Conservation (phyloP, 2,113 vertebrate genomes). For the Mus musculus region GRCm39 chrX:69022501-69023000, state of each 20-base stretch:
- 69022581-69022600: not conserved
- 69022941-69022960: not conserved
- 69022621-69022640: not conserved
- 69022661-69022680: not conserved
- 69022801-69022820: not conserved
- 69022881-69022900: not conserved
- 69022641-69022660: not conserved
- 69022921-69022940: not conserved
- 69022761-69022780: not conserved
- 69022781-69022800: not conserved
- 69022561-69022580: not conserved
- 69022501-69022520: not conserved
- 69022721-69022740: not conserved
- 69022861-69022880: conserved; percentile 30
- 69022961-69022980: too few species aligned
- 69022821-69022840: not conserved
- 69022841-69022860: not conserved
- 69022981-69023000: not conserved
- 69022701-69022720: not conserved
- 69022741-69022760: not conserved
- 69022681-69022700: not conserved
- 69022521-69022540: not conserved
- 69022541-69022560: not conserved
- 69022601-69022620: not conserved
- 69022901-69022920: not conserved